Base-by-base conservation (phyloP, 2,113 vertebrate genomes). In the Atractosteus spatula region DNA sequence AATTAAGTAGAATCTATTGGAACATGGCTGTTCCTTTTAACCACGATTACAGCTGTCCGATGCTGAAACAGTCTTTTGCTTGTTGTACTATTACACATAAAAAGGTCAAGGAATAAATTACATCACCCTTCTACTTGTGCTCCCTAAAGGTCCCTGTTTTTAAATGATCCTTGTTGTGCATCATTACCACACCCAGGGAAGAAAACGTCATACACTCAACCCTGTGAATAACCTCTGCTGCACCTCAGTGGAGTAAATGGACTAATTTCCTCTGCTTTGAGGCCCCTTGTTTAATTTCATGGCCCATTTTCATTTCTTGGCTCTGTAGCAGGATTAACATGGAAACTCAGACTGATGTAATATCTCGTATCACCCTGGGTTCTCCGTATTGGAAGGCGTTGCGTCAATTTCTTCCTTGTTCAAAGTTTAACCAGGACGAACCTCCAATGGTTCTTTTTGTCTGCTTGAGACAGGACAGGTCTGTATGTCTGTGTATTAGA, bases 401-500 rank as follows among this genome's bases (percentile, higher is more conserved):
- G 47, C 2, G 5, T 51, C 47, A 10, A 5, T 51, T 51, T 51
- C 47, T 51, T 62, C 65, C 44, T 54, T 2, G 16, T 3, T 47
- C 8, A 42, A 13, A 7, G 17, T 62, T 73, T 45, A 8, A 29
- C 29, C 29, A 55, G 12, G 17, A 56, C 14, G n/a, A 8, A 29
- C 16, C 71, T 51, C 68, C n/a, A 66, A 55, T 13, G 41, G n/a
- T 66, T 45, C 56, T 67, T 7, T 44, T 44, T 29, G 3, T 41
- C 44, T 41, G 14, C 61, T 47, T 17, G n/a, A 61, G 29, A 41
- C 57, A 74, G 12, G 12, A 68, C 12, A 45, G n/a, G 12, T 62
- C 11, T 71, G n/a, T 51, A 16, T 69, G 44, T 74, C 69, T 74
- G 55, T 61, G n/a, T 6, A 57, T 57, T 0, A 69, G 92, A 91